Conservation (phyloP, 2,113 vertebrate genomes). For the Anguilla japonica region DNA sequence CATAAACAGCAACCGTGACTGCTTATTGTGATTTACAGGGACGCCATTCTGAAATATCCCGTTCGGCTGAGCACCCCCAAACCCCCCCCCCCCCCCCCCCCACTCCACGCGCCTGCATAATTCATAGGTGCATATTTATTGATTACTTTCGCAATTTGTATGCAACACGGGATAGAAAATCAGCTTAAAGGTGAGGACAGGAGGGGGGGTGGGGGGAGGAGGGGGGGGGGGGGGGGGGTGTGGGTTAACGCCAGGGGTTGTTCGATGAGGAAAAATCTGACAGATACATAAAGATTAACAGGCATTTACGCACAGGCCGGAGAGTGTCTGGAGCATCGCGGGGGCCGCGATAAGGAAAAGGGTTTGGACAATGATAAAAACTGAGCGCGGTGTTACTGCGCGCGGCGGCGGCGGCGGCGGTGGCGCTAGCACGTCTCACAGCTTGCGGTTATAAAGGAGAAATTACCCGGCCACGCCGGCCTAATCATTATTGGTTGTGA, state of each 20-base stretch:
- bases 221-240: conserved; percentile 32
- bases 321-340: conserved; percentile 50
- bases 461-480: conserved; percentile 66
- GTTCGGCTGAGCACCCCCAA: conserved; percentile 28
- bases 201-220: conserved; percentile 45
- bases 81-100: too few relatives aligned
- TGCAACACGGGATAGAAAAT: conserved; percentile 58
- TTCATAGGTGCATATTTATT: conserved; percentile 57
- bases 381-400: conserved; percentile 69
- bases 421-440: conserved; percentile 56
- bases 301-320: conserved; percentile 47
- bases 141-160: conserved; percentile 62
- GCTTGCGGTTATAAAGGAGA: conserved; percentile 66
- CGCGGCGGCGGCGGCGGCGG: conserved; percentile 40
- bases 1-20: conserved; percentile 11
- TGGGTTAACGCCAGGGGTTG: not conserved
- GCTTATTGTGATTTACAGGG: conserved; percentile 37
- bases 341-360: conserved; percentile 65
- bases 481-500: conserved; percentile 77
- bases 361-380: conserved; percentile 67
- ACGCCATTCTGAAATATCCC: conserved; percentile 27
- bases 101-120: conserved; percentile 31
- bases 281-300: conserved; percentile 67
- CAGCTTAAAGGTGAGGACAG: conserved; percentile 46
- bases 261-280: conserved; percentile 58